Evolutionary conservation across 2,888 invertebrate genomes (phyloP).

Genomic region (Proisotoma minuta): DNA sequence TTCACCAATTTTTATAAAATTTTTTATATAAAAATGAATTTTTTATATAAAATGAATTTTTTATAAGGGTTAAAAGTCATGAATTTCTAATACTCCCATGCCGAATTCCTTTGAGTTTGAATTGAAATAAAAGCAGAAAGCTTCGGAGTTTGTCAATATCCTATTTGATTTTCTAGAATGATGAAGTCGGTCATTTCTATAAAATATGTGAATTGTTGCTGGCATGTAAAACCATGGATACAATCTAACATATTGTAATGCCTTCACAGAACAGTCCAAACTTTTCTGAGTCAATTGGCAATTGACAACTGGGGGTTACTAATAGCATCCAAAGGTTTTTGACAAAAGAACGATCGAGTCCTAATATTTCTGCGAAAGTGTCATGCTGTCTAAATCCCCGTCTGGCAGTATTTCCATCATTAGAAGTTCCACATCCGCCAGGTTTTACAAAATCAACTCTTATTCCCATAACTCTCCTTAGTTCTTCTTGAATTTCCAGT

Average conservation of each 20-base stretch:
- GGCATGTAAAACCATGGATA: slow-evolving; percentile 7
- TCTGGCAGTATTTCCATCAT: slow-evolving; percentile 1
- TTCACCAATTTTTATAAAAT: too few species aligned
- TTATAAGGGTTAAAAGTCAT: too few species aligned
- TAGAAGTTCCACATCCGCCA: background rate
- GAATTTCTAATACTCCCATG: too few species aligned
- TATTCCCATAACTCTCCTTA: background rate
- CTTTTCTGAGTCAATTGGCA: background rate
- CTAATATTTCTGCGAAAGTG: background rate
- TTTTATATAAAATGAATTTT: too few species aligned
- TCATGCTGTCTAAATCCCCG: background rate
- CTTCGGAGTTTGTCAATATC: too few species aligned
- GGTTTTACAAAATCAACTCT: background rate
- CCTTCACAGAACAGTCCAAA: background rate
- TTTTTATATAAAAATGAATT: too few species aligned
- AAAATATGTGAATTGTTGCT: slow-evolving; percentile 24
- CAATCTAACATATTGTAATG: background rate
- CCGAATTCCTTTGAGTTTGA: too few species aligned
- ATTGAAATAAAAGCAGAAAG: too few species aligned
- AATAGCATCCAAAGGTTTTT: background rate
- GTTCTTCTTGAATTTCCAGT: background rate
- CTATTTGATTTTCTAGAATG: too few species aligned
- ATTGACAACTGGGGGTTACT: background rate
- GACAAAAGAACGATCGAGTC: slow-evolving; percentile 1
- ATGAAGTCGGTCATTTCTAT: too few species aligned